phyloP scores from a whole-genome alignment of 2,797 vertebrate species.

The Oryzias dopingdopingensis region DNA sequence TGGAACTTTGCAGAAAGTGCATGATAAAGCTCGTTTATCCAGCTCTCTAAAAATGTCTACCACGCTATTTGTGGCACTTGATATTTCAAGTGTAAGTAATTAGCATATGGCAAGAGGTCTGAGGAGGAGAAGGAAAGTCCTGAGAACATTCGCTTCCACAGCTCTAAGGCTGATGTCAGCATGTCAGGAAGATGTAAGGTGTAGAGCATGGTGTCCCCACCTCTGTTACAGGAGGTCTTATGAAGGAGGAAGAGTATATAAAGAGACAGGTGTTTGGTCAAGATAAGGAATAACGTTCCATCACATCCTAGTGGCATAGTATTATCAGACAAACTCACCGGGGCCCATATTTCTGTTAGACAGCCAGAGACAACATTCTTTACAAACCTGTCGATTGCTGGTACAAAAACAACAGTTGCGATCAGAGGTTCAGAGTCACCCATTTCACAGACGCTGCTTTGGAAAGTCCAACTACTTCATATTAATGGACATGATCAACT shows the following conservation, averaged over 20 bases:
- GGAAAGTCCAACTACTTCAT: neutral
- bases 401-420: conserved; percentile 5
- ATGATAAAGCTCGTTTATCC: conserved; percentile 43
- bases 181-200: conserved; percentile 44
- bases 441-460: conserved; percentile 3
- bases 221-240: conserved; percentile 36
- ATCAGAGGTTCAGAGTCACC: conserved; percentile 5
- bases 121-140: conserved; percentile 16
- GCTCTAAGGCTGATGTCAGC: conserved; percentile 25
- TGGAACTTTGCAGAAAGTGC: conserved; percentile 61
- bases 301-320: conserved; percentile 29
- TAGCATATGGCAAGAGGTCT: conserved; percentile 21
- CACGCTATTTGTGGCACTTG: conserved; percentile 41
- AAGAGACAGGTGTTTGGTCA: conserved; percentile 28
- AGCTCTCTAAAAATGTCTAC: conserved; percentile 57
- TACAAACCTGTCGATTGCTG: conserved; percentile 22
- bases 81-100: conserved; percentile 53
- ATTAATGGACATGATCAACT: too few species aligned
- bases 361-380: conserved; percentile 15
- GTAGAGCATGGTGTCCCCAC: conserved; percentile 19
- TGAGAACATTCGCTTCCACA: conserved; percentile 1
- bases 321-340: conserved; percentile 19
- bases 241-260: conserved; percentile 12
- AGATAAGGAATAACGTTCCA: conserved; percentile 49
- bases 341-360: conserved; percentile 22